Evolutionary conservation across 2,888 invertebrate genomes (phyloP).

Genomic region (Drosophila barbarae): DNA sequence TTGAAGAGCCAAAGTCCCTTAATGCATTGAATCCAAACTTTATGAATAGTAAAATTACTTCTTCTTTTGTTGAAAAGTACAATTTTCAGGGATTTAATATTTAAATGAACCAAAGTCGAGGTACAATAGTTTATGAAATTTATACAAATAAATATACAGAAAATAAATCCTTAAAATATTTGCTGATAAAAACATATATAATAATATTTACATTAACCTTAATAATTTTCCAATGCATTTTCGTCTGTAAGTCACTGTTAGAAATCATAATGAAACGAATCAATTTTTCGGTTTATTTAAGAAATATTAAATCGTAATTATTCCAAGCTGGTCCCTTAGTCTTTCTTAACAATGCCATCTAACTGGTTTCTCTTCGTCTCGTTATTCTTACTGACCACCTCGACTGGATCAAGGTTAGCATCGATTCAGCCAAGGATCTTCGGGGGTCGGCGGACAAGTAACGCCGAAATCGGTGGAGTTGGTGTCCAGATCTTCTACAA

Average conservation of each 20-base stretch:
- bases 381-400: neutral
- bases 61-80: neutral
- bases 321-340: neutral
- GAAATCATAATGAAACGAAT: slow-evolving; percentile 7
- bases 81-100: neutral
- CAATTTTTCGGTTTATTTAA: neutral
- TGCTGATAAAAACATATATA: neutral
- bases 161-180: neutral
- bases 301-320: neutral
- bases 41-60: neutral
- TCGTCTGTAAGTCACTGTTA: neutral
- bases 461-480: slow-evolving; percentile 28
- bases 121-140: too few relatives aligned
- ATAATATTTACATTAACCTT: too few relatives aligned
- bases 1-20: neutral
- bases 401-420: too few relatives aligned
- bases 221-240: neutral
- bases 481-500: slow-evolving; percentile 27
- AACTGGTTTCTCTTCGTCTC: neutral
- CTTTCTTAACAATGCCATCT: neutral
- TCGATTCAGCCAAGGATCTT: slow-evolving; percentile 24
- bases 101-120: neutral
- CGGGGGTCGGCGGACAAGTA: slow-evolving; percentile 7
- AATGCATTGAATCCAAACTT: neutral
- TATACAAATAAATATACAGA: neutral